Base-by-base conservation (phyloP, 2,113 vertebrate species). In the Microcebus griseorufus region DNA sequence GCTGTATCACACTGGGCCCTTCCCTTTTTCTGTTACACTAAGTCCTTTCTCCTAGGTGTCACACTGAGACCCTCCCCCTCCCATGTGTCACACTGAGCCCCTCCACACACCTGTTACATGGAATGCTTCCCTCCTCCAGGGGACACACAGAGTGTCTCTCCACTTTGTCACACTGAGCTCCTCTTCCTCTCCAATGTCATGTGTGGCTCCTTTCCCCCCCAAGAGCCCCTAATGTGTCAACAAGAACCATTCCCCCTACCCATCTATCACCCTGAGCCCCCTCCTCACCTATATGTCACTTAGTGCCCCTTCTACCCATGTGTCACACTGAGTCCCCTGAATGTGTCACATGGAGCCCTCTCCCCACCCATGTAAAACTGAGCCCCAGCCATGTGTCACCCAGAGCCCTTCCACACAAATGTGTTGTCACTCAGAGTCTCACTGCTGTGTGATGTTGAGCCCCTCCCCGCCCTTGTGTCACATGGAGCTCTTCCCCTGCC, bases 291-390 rank as follows among this genome's bases (percentile, higher is more conserved):
- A 14, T 1, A 3, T 69, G 18, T 85, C 39, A 62, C 14, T 4
- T 11, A 0, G 1, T 34, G 37, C 23, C 34, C 39, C 34, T 45
- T 62, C 2, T 20, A 37, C 7, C 18, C 5, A 7, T 1, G 5
- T 48, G n/a, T 45, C 39, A 48, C 32, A 20, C 60, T 25, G 25
- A 62, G 25, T 62, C 60, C 23, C 60, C 25, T 62, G 60, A 25
- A 62, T 62, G 25, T 27, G 25, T 27, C 25, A 27, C 25, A 12
- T 3, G 0, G 16, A 37, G 9, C 2, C 17, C 60, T 29, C n/a
- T 79, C 18, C 29, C 60, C 16, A 29, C 29, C 4, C 60, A 62
- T 42, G 55, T 62, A 17, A 27, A 9, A 62, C 8, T 8, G 12
- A 27, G 53, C 14, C 6, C 14, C 29, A n/a, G 39, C n/a, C 87